Base-by-base conservation (phyloP, 2,888 invertebrate species). In the Tipula lateralis region DNA sequence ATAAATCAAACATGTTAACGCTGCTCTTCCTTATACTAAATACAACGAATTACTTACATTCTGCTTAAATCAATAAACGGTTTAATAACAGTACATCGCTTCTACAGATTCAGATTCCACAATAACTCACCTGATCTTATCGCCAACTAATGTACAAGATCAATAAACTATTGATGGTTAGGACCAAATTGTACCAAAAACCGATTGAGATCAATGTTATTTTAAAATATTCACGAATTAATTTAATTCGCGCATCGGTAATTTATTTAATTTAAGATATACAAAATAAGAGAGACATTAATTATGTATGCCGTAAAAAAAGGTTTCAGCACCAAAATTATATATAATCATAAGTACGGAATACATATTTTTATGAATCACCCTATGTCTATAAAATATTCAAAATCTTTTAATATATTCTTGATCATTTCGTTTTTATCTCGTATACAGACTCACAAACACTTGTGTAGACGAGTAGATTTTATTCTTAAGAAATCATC, bases 171-270 rank as follows among this genome's bases (percentile, higher is more conserved):
- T 19, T 24, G 66, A 66, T 24, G 13, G 24, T 24, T 66, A 24
- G 66, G 24, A 24, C 24, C 24, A 66, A 24, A 66, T 66, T 66
- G 7, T 50, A 50, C 7, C 9, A 24, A 24, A 13, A 39, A 12
- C 13, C 39, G 39, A 66, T 44, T 66, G 66, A 24, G 66, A 66
- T 66, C 66, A 66, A 66, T 66, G 66, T 66, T 66, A 66, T 66
- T 66, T 24, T 66, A 66, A 66, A 66, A 24, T 66, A 66, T 66
- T 66, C 66, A 66, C 66, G 66, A 66, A 66, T 66, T 66, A 66
- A 66, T 66, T n/a, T 24, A 66, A 66, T 9, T 66, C 24, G 66
- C 66, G 66, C 24, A n/a, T 44, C 44, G 13, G 3, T 44, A 44
- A 44, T 36, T 36, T n/a, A n/a, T 39, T 12, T 39, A 39, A 12